Base-by-base conservation (phyloP, 2,888 invertebrate species). In the Chrysolina americana region DNA sequence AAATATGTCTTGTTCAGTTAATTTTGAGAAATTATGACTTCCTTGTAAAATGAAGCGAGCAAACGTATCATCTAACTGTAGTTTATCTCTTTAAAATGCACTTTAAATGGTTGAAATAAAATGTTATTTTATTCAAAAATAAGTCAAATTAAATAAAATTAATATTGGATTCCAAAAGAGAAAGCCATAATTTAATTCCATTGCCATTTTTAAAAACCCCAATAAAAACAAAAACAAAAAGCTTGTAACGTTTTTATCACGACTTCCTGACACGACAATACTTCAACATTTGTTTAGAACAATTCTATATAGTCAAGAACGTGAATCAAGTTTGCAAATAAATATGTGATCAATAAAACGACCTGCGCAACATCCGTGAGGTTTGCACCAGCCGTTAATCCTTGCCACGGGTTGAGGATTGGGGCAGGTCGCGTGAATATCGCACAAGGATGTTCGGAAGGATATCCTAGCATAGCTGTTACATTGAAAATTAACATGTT, bases 281-380 rank as follows among this genome's bases (percentile, higher is more conserved):
- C 53, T 19, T 11, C n/a, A 53, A n/a, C 17, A 19, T 19, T 21
- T 17, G 53, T 19, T 19, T 10, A 19, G 4, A 19, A 53, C 53
- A 53, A 19, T 9, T 19, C 19, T 19, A 15, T 9, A 28, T 28
- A 28, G 59, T 59, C n/a, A 36, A 59, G 23, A 59, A 23, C n/a
- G 28, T 59, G n/a, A 23, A 15, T 59, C 5, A 59, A 9, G n/a
- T 10, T 36, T 59, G 11, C 36, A n/a, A n/a, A 17, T 59, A 36
- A 59, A 59, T 19, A 59, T 59, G n/a, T 59, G 36, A 59, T 59
- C 59, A 59, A 59, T 59, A 59, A 59, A 59, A 59, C n/a, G 36
- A 28, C 59, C 59, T 59, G 59, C 59, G 28, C 59, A 59, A 59
- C 59, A 59, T 36, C 36, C 36, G 59, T 36, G 28, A 59, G 23